Evolutionary conservation across 2,888 invertebrate species (phyloP).

Genomic region (Himalopsyche japonica): DNA sequence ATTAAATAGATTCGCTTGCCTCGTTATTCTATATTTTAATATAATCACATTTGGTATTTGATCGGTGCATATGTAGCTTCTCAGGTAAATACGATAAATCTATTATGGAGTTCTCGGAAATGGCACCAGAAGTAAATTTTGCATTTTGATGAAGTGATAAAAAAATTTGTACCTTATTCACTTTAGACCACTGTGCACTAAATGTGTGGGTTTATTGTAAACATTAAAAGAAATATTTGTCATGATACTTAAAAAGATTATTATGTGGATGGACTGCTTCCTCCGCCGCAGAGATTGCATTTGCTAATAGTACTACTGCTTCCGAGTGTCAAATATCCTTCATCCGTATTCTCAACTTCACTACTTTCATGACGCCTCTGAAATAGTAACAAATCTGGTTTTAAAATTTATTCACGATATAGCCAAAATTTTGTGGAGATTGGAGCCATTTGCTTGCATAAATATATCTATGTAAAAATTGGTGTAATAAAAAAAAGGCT

Average conservation of each 20-base stretch:
- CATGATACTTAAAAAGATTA: background rate
- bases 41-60: background rate
- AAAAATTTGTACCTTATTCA: background rate
- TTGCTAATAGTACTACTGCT: constrained; percentile 67
- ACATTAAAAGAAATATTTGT: background rate
- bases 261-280: background rate
- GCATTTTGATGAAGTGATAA: background rate
- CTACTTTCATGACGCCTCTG: constrained; percentile 77
- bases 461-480: no score
- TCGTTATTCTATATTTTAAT: background rate
- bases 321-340: constrained; percentile 68
- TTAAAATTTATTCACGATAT: no score
- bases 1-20: background rate
- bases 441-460: no score
- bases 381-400: constrained; percentile 39
- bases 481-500: no score
- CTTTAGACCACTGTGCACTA: background rate
- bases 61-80: background rate
- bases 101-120: background rate
- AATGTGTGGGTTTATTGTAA: background rate
- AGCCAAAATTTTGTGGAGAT: no score
- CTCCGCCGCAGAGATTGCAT: constrained; percentile 65
- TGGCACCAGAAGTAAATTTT: background rate
- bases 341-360: constrained; percentile 64
- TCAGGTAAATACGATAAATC: background rate